A percentile compares a stretch with the other conserved stretches of the same genome.
Conservation (phyloP, 1,140 invertebrate genomes). For the Hycleus cichorii region DNA sequence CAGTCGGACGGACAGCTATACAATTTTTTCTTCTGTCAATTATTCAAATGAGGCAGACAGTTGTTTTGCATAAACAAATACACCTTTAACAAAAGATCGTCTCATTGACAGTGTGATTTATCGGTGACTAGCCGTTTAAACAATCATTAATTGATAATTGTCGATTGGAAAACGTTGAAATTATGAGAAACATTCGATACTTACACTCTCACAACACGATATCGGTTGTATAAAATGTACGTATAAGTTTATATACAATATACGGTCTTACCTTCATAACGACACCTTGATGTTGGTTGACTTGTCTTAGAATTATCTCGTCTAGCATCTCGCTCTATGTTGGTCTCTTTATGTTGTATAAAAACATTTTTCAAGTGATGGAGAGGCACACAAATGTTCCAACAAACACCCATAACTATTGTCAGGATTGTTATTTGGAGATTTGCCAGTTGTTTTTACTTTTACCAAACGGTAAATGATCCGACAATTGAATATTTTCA, state of each 20-base stretch:
- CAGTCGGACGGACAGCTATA: slow-evolving; percentile 2
- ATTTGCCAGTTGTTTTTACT: slow-evolving; percentile 1
- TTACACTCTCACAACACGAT: slow-evolving; percentile 9
- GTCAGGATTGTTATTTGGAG: background rate
- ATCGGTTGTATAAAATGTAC: background rate
- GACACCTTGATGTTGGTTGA: slow-evolving; percentile 14
- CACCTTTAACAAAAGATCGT: no score
- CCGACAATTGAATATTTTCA: no score
- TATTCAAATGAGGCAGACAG: slow-evolving; percentile 14
- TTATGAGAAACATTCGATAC: slow-evolving; percentile 15
- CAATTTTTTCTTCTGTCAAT: slow-evolving; percentile 4
- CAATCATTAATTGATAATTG: no score
- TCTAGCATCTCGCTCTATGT: slow-evolving; percentile 8
- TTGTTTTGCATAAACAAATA: slow-evolving; percentile 6
- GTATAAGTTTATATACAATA: no score
- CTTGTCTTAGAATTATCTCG: slow-evolving; percentile 16
- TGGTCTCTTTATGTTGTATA: no score
- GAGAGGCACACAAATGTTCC: slow-evolving; percentile 9
- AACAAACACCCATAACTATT: slow-evolving; percentile 6
- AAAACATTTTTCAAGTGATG: slow-evolving; percentile 1
- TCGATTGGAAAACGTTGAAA: slow-evolving; percentile 2
- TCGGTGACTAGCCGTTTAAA: no score
- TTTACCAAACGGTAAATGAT: no score
- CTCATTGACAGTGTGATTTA: no score
- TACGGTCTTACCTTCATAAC: slow-evolving; percentile 1